Evolutionary conservation across 1,140 invertebrate species (phyloP), one percentile per base, ranked within the genome.

Genomic region (Cotesia glomerata): DNA sequence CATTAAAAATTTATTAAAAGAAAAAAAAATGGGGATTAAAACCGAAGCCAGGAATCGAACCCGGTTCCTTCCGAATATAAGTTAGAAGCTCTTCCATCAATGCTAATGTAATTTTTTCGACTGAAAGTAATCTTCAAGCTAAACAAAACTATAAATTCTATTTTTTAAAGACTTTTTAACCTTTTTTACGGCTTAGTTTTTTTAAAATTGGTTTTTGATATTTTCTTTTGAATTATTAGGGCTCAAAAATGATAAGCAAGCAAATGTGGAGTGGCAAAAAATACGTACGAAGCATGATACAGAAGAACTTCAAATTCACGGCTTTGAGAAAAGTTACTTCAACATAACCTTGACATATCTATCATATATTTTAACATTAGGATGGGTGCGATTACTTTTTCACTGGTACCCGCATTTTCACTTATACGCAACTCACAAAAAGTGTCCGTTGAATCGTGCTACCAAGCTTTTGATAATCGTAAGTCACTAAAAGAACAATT

Each of bases 351-450:
- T 92, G 0, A 92, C 90, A 26, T 93, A 90, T 88, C 64, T 91
- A 0, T 85, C 89, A 4, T 92, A 92, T 67, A 76, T 93, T 2
- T 61, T 95, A 8, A 93, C 92, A 8, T 85, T 89, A 14, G 96
- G 96, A 34, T 80, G 94, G 5, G 85, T 97, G 5, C 89, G 94
- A 35, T 87, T 98, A 39, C 80, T 97, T 51, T 93, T 96, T 82
- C 93, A 97, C 82, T 98, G 96, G 95, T 93, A 91, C 84, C 95
- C 95, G 0, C 91, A 91, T 64, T 90, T 93, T 85, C 89, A 92
- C 77, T 87, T 97, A 16, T 91, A 93, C 69, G 89, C 91, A 1
- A 96, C 94, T 1, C 92, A 94, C 79, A 84, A 83, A 26, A 87
- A 87, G 74, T 95, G 94, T 79, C 82, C 90, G 49, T 88, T 97